phyloP scores from a whole-genome alignment of 2,113 vertebrate genomes.

The Cepphus grylle region DNA sequence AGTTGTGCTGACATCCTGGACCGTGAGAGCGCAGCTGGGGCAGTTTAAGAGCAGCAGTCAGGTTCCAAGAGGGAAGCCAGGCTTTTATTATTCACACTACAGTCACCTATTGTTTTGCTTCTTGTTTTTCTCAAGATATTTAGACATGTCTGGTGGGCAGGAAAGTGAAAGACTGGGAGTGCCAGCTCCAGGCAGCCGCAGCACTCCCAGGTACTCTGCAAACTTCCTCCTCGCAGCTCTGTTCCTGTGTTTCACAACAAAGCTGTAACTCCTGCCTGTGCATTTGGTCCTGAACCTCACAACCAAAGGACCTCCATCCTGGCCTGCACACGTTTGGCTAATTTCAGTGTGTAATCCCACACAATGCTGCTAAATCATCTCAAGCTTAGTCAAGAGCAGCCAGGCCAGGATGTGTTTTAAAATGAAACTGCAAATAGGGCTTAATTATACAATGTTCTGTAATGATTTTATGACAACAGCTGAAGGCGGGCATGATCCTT shows the following conservation, averaged over 20 bases:
- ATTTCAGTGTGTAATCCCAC: neutral
- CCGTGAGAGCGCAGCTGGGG: conserved; percentile 70
- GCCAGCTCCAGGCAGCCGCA: neutral
- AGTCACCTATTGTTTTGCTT: conserved; percentile 71
- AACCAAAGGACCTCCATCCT: neutral
- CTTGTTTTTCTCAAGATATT: conserved; percentile 74
- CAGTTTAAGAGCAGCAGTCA: conserved; percentile 55
- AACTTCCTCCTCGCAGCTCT: neutral
- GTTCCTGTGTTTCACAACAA: neutral
- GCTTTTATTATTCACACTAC: conserved; percentile 64
- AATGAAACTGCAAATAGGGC: neutral
- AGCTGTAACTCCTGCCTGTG: neutral
- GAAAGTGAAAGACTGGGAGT: conserved; percentile 57
- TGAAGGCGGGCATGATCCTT: neutral
- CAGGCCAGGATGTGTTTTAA: neutral
- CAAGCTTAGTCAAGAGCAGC: neutral
- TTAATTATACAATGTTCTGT: neutral
- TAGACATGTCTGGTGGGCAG: conserved; percentile 64
- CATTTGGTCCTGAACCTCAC: neutral
- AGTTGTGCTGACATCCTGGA: conserved; percentile 58
- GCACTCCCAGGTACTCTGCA: neutral
- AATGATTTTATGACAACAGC: neutral
- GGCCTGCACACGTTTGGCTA: neutral
- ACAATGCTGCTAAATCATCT: neutral
- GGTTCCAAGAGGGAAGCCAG: conserved; percentile 59